These are phyloP conservation scores for Dendrolimus punctatus DNA, from an alignment of 1,140 invertebrate species.

Conservation along the genomic window DNA sequence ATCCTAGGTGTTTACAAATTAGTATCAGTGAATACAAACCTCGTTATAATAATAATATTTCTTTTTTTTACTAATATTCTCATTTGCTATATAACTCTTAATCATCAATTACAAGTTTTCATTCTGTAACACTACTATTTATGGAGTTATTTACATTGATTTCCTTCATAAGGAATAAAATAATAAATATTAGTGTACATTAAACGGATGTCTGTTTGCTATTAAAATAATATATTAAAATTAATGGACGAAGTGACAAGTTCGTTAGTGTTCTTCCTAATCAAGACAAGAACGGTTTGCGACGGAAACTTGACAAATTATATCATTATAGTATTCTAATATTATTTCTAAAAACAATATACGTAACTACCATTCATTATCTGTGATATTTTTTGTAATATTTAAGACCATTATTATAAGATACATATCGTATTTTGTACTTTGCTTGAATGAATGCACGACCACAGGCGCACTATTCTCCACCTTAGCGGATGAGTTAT, in stretches of 20 bases:
- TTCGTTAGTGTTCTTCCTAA: slow-evolving; percentile 67
- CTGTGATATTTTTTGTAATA: slow-evolving; percentile 55
- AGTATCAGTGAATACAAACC: too few species aligned
- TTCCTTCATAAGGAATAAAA: slow-evolving; percentile 60
- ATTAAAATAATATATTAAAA: slow-evolving; percentile 65
- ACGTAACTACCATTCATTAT: slow-evolving; percentile 44
- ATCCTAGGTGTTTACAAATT: too few species aligned
- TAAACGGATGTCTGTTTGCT: slow-evolving; percentile 52
- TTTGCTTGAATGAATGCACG: slow-evolving; percentile 56
- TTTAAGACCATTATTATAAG: slow-evolving; percentile 66
- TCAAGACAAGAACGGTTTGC: slow-evolving; percentile 63
- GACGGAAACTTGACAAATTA: slow-evolving; percentile 68
- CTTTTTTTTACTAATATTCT: slow-evolving; percentile 31
- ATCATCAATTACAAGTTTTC: slow-evolving; percentile 52
- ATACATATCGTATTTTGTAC: slow-evolving; percentile 71
- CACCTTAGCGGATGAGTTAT: slow-evolving; percentile 35
- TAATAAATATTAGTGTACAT: slow-evolving; percentile 50
- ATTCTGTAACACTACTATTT: slow-evolving; percentile 56
- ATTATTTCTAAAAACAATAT: slow-evolving; percentile 62
- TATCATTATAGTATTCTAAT: slow-evolving; percentile 47
- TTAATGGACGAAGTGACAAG: slow-evolving; percentile 71
- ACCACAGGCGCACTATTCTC: slow-evolving; percentile 46
- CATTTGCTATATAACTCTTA: slow-evolving; percentile 46
- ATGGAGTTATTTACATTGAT: slow-evolving; percentile 61
- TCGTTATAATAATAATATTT: too few species aligned